phyloP scores from a whole-genome alignment of 2,113 vertebrate genomes.

The Zingel zingel region DNA sequence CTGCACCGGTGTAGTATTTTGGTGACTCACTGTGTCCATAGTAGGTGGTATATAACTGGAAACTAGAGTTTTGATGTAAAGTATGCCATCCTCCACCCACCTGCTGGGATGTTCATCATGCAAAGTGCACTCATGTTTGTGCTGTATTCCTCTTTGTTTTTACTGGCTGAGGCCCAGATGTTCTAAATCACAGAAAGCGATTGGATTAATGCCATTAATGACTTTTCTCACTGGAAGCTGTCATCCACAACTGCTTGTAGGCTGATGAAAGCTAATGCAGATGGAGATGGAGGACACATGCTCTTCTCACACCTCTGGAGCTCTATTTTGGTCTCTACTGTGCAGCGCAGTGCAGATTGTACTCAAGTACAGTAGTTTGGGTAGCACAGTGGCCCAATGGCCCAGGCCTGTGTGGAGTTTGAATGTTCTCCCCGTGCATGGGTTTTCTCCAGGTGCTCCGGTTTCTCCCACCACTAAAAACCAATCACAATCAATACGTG shows the following conservation, averaged over 20 bases:
- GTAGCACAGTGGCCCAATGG: too few species aligned
- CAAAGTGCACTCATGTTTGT: neutral
- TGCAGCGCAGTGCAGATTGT: too few species aligned
- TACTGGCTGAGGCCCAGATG: neutral
- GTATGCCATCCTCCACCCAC: neutral
- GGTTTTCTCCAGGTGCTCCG: too few species aligned
- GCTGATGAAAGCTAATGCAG: neutral
- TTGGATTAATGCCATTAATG: neutral
- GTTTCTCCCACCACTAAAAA: too few species aligned
- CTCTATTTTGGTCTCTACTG: neutral
- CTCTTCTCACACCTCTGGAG: neutral
- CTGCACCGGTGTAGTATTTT: neutral
- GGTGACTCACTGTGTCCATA: constrained; percentile 2
- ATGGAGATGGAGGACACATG: neutral
- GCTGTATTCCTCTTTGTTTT: neutral
- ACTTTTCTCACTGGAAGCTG: neutral
- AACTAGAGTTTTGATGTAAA: neutral
- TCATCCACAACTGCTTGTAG: neutral
- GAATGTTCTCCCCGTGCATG: too few species aligned
- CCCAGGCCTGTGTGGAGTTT: too few species aligned
- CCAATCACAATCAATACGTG: too few species aligned
- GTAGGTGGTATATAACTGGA: neutral
- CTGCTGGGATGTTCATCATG: neutral
- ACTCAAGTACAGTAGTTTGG: neutral
- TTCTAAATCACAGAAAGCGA: neutral